phyloP scores from a whole-genome alignment of 1,140 invertebrate species.

The Triops longicaudatus region DNA sequence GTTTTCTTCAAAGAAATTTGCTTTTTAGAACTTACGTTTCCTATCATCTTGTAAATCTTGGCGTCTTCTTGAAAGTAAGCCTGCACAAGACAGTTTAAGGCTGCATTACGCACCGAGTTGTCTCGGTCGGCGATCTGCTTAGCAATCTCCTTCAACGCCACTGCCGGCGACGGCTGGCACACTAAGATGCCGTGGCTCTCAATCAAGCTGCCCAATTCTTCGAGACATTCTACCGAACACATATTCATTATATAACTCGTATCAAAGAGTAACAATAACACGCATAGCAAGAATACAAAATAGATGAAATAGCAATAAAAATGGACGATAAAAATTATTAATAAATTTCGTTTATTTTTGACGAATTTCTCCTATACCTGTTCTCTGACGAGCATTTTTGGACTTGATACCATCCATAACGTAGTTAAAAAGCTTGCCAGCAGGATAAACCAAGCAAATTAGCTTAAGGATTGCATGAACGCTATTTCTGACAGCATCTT shows the following conservation, averaged over 20 bases:
- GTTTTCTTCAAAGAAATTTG: slow-evolving; percentile 9
- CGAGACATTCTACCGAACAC: slow-evolving; percentile 68
- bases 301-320: slow-evolving; percentile 6
- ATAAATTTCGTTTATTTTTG: neutral
- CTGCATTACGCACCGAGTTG: slow-evolving; percentile 90
- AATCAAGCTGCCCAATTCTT: slow-evolving; percentile 78
- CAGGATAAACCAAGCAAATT: slow-evolving; percentile 76
- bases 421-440: slow-evolving; percentile 79
- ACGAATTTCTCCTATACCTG: slow-evolving; percentile 47
- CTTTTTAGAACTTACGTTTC: slow-evolving; percentile 54
- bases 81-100: slow-evolving; percentile 85
- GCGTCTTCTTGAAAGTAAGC: slow-evolving; percentile 87
- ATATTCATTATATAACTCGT: slow-evolving; percentile 19
- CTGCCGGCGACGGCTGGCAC: slow-evolving; percentile 64
- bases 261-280: neutral
- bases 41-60: slow-evolving; percentile 80
- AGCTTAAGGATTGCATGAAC: slow-evolving; percentile 78
- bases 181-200: slow-evolving; percentile 76
- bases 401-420: slow-evolving; percentile 92
- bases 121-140: slow-evolving; percentile 91
- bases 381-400: slow-evolving; percentile 90
- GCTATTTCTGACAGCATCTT: slow-evolving; percentile 83
- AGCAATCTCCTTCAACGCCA: slow-evolving; percentile 83
- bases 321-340: no score
- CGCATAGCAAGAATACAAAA: neutral